Evolutionary conservation across 2,888 invertebrate genomes (phyloP).

Genomic region (Callosobruchus maculatus): DNA sequence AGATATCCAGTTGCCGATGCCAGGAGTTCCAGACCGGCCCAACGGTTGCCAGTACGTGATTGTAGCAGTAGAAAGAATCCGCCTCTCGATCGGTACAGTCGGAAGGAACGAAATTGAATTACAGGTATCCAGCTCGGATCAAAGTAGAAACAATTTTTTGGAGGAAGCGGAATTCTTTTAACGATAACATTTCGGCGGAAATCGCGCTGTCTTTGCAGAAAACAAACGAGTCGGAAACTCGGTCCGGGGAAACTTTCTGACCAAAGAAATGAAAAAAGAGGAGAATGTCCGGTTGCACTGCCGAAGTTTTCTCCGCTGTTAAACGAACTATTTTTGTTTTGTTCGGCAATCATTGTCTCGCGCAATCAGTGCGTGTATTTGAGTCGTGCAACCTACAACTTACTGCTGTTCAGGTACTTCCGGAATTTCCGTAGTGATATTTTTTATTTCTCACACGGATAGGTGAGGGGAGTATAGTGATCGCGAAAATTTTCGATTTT

Average conservation of each 20-base stretch:
- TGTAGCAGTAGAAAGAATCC: neutral
- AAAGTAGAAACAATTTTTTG: conserved; percentile 14
- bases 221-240: conserved; percentile 5
- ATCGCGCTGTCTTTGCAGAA: conserved; percentile 15
- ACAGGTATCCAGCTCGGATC: conserved; percentile 12
- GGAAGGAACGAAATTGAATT: conserved; percentile 11
- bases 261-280: neutral
- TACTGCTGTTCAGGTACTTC: too few relatives aligned
- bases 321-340: neutral
- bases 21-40: neutral
- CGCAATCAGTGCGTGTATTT: neutral
- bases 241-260: neutral
- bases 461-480: too few relatives aligned
- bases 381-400: too few relatives aligned
- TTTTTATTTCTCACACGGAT: too few relatives aligned
- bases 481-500: too few relatives aligned
- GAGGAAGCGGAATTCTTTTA: neutral
- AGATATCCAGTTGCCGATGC: neutral
- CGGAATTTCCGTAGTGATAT: too few relatives aligned
- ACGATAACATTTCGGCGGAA: neutral
- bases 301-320: neutral
- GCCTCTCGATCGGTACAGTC: neutral
- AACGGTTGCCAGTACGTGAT: neutral
- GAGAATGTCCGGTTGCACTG: neutral
- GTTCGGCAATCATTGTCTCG: neutral